A percentile compares a stretch with the other conserved stretches of the same genome.
These are phyloP conservation scores for Borostomias antarcticus DNA, from an alignment of 2,797 vertebrate genomes.

Conservation along the genomic window DNA sequence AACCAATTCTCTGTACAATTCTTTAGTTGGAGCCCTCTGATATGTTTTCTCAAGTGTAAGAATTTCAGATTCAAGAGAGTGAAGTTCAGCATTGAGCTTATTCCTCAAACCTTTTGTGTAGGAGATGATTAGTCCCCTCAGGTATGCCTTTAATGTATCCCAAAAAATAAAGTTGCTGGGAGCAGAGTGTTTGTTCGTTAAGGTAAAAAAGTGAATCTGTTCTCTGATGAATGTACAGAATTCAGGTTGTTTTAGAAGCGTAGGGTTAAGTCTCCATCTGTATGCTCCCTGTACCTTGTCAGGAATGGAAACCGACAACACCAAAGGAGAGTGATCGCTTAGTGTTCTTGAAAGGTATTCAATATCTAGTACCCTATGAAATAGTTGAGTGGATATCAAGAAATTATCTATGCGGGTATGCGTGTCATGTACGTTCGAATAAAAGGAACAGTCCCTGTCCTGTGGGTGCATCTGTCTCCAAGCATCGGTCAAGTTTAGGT, in stretches of 20 bases:
- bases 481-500: slow-evolving; percentile 2
- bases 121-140: neutral
- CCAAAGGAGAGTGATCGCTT: neutral
- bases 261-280: too few species aligned
- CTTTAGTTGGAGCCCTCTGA: too few species aligned
- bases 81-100: neutral
- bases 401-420: neutral
- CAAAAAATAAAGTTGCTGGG: neutral
- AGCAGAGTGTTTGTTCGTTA: neutral
- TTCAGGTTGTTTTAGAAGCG: too few species aligned
- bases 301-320: neutral
- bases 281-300: too few species aligned
- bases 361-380: neutral
- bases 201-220: neutral
- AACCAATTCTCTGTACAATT: too few species aligned
- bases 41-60: too few species aligned
- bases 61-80: too few species aligned
- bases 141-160: neutral
- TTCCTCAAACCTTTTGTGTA: neutral
- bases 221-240: neutral
- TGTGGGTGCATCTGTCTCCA: slow-evolving; percentile 9
- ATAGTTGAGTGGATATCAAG: neutral
- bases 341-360: neutral
- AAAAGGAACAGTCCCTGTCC: slow-evolving; percentile 15
- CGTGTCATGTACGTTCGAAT: neutral